Base-by-base conservation (phyloP, 1,140 invertebrate genomes). In the Batillaria attramentaria region DNA sequence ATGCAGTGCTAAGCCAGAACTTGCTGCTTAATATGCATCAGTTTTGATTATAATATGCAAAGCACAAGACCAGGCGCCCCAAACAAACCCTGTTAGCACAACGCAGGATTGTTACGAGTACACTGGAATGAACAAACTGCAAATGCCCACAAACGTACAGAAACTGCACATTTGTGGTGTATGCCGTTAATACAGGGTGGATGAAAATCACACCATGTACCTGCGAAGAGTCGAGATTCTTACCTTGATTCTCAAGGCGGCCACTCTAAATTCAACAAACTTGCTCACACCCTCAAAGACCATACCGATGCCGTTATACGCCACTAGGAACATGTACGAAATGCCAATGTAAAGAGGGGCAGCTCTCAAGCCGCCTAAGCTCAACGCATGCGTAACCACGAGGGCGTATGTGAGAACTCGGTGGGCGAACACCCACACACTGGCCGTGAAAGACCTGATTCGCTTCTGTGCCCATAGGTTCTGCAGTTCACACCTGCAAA, bases 211-310 rank as follows among this genome's bases (percentile, higher is more conserved):
- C n/a, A n/a, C n/a, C n/a, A n/a, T n/a, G n/a, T n/a, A n/a, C n/a
- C n/a, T n/a, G n/a, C n/a, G n/a, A n/a, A n/a, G n/a, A n/a, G n/a
- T n/a, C n/a, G n/a, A n/a, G n/a, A n/a, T n/a, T 42, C 72, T 78
- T 85, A 91, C 91, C 86, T 91, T 83, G 54, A 91, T 60, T 62
- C 91, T 84, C 66, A 75, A 75, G 73, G 87, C 83, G 20, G 91
- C 86, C 33, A 90, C 82, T n/a, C 80, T 37, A 24, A 82, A 50
- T 54, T 86, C 79, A 39, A 62, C 69, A 31, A 75, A 39, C 37
- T 60, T 46, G 60, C 65, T 69, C 20, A 79, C 73, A 33, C 79
- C 79, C 57, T 81, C 70, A 54, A 77, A 79, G 24, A 84, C 68
- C 70, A 77, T 76, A 18, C 84, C 84, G n/a, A 84, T 73, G 43